Conservation (phyloP, 2,797 vertebrate species). For the Alcedo quadribrachys region DNA sequence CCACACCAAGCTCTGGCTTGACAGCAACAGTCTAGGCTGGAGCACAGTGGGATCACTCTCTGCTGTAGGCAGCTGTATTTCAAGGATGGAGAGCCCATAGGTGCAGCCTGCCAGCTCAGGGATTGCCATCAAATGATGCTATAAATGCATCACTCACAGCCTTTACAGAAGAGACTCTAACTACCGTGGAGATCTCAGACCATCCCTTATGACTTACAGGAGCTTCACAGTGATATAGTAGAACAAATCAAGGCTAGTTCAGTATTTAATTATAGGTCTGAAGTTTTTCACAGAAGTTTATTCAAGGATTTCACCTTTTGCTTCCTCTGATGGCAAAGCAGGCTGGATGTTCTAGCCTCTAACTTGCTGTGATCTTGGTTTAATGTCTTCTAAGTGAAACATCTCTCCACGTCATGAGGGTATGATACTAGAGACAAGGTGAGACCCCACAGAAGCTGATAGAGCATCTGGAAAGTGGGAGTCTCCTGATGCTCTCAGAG, state of each 20-base stretch:
- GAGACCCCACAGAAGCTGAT: not conserved
- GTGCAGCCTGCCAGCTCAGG: not conserved
- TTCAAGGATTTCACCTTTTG: not conserved
- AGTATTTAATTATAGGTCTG: not conserved
- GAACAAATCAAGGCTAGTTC: not conserved
- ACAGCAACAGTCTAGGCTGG: not conserved
- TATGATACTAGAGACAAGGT: not conserved
- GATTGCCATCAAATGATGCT: not conserved
- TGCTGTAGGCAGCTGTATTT: not conserved
- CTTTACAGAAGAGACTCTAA: not conserved
- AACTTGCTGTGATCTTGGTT: not conserved
- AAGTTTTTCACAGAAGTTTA: not conserved
- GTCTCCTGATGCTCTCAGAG: not conserved
- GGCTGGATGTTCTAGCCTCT: not conserved
- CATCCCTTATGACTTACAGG: not conserved
- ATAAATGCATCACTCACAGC: not conserved
- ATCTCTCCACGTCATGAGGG: rapidly evolving
- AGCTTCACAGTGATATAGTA: not conserved
- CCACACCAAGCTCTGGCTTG: not conserved
- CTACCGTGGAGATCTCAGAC: not conserved
- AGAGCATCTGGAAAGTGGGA: not conserved
- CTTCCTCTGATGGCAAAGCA: not conserved
- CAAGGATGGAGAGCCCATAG: not conserved
- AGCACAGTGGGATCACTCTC: not conserved
- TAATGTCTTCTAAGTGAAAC: not conserved